Evolutionary conservation across 2,888 invertebrate genomes (phyloP), one percentile per base, ranked within the genome.

Genomic region (Harpalus rufipes): DNA sequence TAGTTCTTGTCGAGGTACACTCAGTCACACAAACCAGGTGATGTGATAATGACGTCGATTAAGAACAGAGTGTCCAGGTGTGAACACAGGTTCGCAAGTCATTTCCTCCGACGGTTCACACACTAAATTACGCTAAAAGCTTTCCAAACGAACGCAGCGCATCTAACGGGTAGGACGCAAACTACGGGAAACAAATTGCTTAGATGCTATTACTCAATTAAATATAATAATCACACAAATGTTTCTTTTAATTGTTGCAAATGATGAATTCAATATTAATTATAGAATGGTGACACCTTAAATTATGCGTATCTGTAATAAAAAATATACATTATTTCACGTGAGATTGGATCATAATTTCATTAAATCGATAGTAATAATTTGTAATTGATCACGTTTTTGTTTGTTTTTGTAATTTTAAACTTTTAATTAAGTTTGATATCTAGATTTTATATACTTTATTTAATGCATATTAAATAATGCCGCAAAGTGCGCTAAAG

Each of bases 1-100:
- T 74, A 44, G 44, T 74, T 44, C 72, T 74, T 74, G 72, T 74
- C 72, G 41, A 39, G 72, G 72, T 74, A 74, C 72, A 74, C 72
- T 74, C 72, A 74, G 41, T 41, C 72, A 5, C 12, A 25, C 68
- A 68, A 32, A 88, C 87, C 88, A 88, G 88, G 87, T 88, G 87
- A 85, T 86, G 86, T 85, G 86, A 86, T 86, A 88, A 86, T 85
- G 86, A 85, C 86, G 86, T 86, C 86, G 84, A 84, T 84, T 84
- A 84, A 65, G 86, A 86, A 85, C 83, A 85, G 84, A 85, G 87
- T 87, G 88, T 87, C 87, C 88, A 87, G 88, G 88, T 88, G 87
- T 87, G 86, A 86, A 87, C 84, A 84, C 86, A 86, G 85, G 87
- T 87, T 88, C 86, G 88, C 88, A 88, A 88, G 88, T 88, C 88